Base-by-base conservation (phyloP, 2,797 vertebrate genomes). In the Thripadectes ignobilis region DNA sequence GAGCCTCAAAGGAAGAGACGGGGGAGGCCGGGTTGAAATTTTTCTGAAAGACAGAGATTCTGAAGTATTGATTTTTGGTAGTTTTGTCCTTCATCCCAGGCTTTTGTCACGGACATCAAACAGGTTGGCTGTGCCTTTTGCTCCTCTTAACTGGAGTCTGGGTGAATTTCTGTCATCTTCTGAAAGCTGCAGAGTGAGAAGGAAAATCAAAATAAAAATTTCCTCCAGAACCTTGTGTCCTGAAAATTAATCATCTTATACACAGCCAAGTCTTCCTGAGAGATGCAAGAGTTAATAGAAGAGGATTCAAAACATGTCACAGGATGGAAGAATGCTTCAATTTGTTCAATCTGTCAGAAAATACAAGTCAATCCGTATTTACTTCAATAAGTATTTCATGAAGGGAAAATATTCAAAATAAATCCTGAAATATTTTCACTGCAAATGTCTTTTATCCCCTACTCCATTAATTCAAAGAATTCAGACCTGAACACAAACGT, bases 221-320 rank as follows among this genome's bases (percentile, higher is more conserved):
- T 48, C 29, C 13, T n/a, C 51, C 58, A 38, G 67, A 52, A 43
- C 19, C n/a, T 27, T 21, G 4, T n/a, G 46, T 20, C 32, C 76
- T 45, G 39, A 58, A 39, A 49, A 58, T 39, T 49, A 55, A 46
- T 46, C 29, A 10, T 3, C 9, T 54, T n/a, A 26, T 12, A 12
- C 6, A 22, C 1, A 30, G 20, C 8, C 13, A 62, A 13, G 0
- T 10, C 38, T 34, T 24, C 30, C 3, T 5, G 23, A n/a, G 12
- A 41, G 32, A 4, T 18, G 34, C 17, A 48, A 41, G 57, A 65
- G 49, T 63, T 68, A 34, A 63, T 46, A 4, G 32, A 36, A 38
- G 71, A 55, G 10, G 34, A 41, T 65, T 74, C n/a, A 13, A 26
- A 41, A 45, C 7, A 18, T 7, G 62, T 39, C 20, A 22, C 19